Base-by-base conservation (phyloP, 2,113 vertebrate species). In the Hippolais icterina region DNA sequence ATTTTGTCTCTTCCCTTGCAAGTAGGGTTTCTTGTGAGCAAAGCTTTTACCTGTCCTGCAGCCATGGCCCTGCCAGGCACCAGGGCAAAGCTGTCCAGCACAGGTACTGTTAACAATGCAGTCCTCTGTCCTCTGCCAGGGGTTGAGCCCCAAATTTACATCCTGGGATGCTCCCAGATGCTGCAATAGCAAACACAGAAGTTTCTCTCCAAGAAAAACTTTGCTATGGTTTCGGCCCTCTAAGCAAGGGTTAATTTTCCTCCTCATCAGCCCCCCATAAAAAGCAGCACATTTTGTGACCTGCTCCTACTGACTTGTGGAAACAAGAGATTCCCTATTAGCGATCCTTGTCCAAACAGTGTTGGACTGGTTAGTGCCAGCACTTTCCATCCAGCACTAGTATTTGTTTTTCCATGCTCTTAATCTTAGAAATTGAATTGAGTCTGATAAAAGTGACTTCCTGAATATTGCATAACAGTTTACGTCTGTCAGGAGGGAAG, bases 391-490 rank as follows among this genome's bases (percentile, higher is more conserved):
- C 89, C 90, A 93, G 80, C 41, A 6, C 42, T 31, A 52, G 70
- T 94, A 81, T 96, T 97, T 97, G 92, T 94, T 96, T 91, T 96
- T 95, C 94, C 94, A 44, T 94, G 87, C 80, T 94, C 95, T 93
- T 92, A 95, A 96, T 96, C 96, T 96, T 95, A 90, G n/a, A 90
- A 95, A 92, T 95, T 83, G 90, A 96, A 96, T 71, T 18, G 57
- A 88, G 90, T n/a, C 64, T 83, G 97, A 95, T 97, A 94, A 84
- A 95, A 96, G 78, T 74, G 88, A 91, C 91, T 94, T 96, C 95
- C 90, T 91, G 93, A 94, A 74, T 86, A 53, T 92, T 94, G 84
- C 92, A 74, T 85, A 94, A 96, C 78, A 64, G 80, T 90, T 83
- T 86, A 89, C 85, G 74, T 92, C 93, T 95, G 89, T 92, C 90